Evolutionary conservation across 2,797 vertebrate species (phyloP), one percentile per base, ranked within the genome.

Genomic region (Etheostoma perlongum): DNA sequence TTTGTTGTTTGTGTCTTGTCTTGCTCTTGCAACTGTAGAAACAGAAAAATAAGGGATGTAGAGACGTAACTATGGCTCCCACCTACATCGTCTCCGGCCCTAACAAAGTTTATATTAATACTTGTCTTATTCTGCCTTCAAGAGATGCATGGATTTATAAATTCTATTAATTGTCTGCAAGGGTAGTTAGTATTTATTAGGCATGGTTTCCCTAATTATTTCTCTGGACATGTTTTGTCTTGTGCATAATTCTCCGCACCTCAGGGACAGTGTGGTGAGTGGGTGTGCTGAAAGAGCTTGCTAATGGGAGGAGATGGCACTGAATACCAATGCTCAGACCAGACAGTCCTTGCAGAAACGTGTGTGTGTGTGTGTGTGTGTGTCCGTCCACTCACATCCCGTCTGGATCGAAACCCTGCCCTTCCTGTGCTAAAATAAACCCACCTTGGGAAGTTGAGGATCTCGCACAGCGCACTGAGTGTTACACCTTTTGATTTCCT

Each of bases 371-470:
- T 30, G 30, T 30, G 30, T 30, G 30, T 30, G 69, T 73, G 73
- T 88, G 83, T 74, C 69, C 88, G 79, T 85, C 65, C 69, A 60
- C 88, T 89, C 81, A 84, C 90, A 93, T 93, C 90, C 90, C 82
- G 86, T 89, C 92, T 84, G 82, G 93, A 94, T 95, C 91, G 93
- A 94, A 95, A 91, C 91, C 87, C 87, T 93, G 93, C 89, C 92
- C 93, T 94, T 93, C 92, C 92, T 94, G 93, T 90, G 86, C 91
- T 92, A 93, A 92, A 93, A 92, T 92, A 94, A 94, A 92, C 90
- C 92, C 93, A 93, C 93, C 92, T 92, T 93, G 91, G 91, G 90
- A 92, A 88, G 89, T 87, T 60, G 76, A 92, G 87, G 84, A 90
- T 90, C 77, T 91, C 83, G 85, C 83, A 90, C 86, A 85, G 86